A percentile compares a stretch with the other conserved stretches of the same genome.
These are phyloP conservation scores for Acanthococcus lagerstroemiae DNA, from an alignment of 2,888 invertebrate species.

Conservation along the genomic window DNA sequence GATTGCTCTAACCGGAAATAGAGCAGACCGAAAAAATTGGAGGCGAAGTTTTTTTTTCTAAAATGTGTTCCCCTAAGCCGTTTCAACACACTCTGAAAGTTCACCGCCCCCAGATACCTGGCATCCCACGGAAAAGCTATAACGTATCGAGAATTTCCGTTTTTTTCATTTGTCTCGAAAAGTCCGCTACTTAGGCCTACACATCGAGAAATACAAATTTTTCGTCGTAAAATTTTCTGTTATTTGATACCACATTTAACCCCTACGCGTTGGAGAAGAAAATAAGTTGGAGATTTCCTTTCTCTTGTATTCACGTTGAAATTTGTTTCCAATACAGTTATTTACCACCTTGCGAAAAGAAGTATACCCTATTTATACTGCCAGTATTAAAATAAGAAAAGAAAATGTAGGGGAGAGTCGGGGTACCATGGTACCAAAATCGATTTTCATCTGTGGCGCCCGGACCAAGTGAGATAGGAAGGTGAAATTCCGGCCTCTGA, in stretches of 20 bases:
- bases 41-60: neutral
- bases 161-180: neutral
- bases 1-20: too few species aligned
- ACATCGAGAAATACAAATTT: neutral
- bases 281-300: neutral
- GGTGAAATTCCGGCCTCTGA: too few species aligned
- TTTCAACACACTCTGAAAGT: neutral
- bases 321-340: too few species aligned
- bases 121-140: neutral
- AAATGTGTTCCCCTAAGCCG: slow-evolving; percentile 3
- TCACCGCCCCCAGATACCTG: neutral
- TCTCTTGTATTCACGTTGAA: too few species aligned
- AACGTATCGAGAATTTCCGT: neutral
- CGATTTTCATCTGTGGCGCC: too few species aligned
- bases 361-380: too few species aligned
- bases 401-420: too few species aligned
- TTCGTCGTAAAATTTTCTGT: neutral
- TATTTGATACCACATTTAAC: neutral
- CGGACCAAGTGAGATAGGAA: too few species aligned
- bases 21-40: too few species aligned
- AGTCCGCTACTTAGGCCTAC: neutral
- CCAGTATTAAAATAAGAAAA: too few species aligned
- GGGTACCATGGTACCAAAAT: too few species aligned
- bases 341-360: too few species aligned
- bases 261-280: neutral